Conservation (phyloP, 2,113 vertebrate genomes). For the Varanus komodoensis region DNA sequence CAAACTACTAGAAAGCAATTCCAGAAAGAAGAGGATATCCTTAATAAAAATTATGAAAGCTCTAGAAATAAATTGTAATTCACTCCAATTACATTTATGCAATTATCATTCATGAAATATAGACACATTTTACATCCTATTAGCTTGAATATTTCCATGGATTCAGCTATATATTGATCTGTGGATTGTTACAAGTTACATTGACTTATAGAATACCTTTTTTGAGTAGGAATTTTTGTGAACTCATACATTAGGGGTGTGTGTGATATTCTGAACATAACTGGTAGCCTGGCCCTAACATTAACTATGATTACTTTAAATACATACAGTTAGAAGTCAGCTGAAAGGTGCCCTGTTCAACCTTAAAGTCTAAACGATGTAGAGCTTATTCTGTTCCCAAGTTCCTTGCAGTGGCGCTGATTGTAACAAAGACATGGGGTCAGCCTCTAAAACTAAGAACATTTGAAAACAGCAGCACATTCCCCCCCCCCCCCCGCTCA, state of each 20-base stretch:
- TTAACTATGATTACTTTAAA: not conserved
- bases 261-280: not conserved
- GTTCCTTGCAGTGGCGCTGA: not conserved
- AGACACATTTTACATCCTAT: not conserved
- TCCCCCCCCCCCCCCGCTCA: conserved; percentile 32
- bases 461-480: conserved; percentile 46
- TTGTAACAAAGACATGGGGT: conserved; percentile 31
- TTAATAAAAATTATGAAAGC: not conserved
- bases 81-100: not conserved
- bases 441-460: conserved; percentile 40
- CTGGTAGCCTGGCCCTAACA: not conserved
- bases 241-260: not conserved
- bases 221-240: not conserved
- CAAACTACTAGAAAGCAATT: not conserved
- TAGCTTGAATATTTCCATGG: not conserved
- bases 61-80: not conserved
- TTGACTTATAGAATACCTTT: conserved; percentile 2
- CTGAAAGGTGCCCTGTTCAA: not conserved
- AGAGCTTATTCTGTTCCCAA: not conserved
- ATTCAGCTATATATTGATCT: not conserved
- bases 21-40: not conserved
- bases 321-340: not conserved
- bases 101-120: not conserved
- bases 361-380: not conserved
- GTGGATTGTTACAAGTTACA: not conserved